A percentile compares a stretch with the other conserved stretches of the same genome.
These are phyloP conservation scores for Cacoxenus indagator DNA, from an alignment of 2,888 invertebrate genomes.

Conservation along the genomic window DNA sequence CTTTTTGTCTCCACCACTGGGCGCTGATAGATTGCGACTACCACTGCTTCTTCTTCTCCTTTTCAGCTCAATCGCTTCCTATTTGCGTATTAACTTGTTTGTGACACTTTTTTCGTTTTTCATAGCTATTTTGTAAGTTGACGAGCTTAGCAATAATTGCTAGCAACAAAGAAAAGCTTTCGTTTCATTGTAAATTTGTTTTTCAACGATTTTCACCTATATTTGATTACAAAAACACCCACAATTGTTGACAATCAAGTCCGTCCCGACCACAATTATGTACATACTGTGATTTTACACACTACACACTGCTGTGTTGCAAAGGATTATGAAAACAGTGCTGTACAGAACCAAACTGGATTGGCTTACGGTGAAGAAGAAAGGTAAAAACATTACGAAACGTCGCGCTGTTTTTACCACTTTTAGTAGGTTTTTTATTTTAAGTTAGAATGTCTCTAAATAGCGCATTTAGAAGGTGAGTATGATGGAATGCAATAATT, in stretches of 20 bases:
- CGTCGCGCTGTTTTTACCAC: not conserved
- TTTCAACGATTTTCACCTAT: not conserved
- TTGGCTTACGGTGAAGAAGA: not conserved
- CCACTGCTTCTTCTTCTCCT: not conserved
- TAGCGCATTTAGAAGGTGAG: slow-evolving; percentile 50
- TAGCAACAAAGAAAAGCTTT: not conserved
- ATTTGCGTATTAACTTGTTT: not conserved
- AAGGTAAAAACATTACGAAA: slow-evolving; percentile 12
- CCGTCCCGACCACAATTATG: too few species aligned
- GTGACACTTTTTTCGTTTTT: not conserved
- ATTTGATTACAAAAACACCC: not conserved
- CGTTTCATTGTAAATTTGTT: not conserved
- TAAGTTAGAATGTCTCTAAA: slow-evolving; percentile 53
- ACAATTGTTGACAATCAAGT: not conserved
- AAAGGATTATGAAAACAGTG: not conserved
- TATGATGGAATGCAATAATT: not conserved
- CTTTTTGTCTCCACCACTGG: not conserved
- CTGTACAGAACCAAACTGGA: too few species aligned
- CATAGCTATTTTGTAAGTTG: not conserved
- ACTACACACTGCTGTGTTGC: too few species aligned
- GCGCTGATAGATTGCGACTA: not conserved
- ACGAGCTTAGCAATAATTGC: not conserved
- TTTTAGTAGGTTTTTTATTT: slow-evolving; percentile 28
- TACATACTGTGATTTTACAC: too few species aligned
- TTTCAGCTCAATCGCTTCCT: not conserved